Evolutionary conservation across 1,140 invertebrate genomes (phyloP).

Genomic region (Papilio helenus): DNA sequence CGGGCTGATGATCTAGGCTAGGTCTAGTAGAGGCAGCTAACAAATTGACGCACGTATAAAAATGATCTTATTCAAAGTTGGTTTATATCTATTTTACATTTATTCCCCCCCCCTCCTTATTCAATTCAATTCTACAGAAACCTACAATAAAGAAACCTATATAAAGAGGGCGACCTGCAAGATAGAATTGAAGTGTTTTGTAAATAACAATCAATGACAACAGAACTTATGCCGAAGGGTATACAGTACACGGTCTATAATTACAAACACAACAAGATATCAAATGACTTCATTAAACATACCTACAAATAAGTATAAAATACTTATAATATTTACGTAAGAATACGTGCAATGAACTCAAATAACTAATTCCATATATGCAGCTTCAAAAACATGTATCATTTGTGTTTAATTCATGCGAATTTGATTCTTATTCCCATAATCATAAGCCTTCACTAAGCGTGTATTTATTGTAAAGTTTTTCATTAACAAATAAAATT

Average conservation of each 20-base stretch:
- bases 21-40: too few species aligned
- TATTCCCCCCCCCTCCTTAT: too few species aligned
- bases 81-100: too few species aligned
- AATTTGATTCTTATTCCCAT: neutral
- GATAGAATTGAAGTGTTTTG: neutral
- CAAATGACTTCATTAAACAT: constrained; percentile 26
- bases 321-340: constrained; percentile 17
- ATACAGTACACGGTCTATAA: neutral
- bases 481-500: constrained; percentile 33
- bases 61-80: too few species aligned
- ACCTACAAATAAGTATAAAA: neutral
- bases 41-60: too few species aligned
- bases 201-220: neutral
- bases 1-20: too few species aligned
- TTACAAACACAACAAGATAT: constrained; percentile 5
- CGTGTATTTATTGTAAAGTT: constrained; percentile 1
- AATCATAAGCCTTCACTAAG: neutral
- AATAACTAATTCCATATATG: constrained; percentile 28
- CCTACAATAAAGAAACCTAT: too few species aligned
- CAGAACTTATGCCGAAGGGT: neutral
- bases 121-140: too few species aligned
- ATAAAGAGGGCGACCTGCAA: too few species aligned
- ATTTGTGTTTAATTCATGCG: neutral
- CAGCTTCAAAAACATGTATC: neutral
- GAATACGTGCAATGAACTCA: constrained; percentile 34